Conservation (phyloP, 1,140 invertebrate genomes). For the Heliconius himera region DNA sequence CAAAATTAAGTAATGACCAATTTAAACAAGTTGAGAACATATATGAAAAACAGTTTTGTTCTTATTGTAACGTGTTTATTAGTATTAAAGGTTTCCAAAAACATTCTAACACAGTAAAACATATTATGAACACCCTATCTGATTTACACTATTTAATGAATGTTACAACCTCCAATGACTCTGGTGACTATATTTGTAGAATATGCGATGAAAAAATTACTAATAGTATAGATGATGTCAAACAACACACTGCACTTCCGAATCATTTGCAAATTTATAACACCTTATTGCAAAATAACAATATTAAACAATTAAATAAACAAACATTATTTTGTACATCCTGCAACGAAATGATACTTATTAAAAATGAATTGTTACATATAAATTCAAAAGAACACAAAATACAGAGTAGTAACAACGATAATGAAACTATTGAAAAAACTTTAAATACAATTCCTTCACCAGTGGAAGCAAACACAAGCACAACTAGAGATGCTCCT, state of each 20-base stretch:
- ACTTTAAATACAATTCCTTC: neutral
- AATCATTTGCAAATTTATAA: neutral
- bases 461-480: neutral
- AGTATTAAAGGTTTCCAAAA: constrained; percentile 4
- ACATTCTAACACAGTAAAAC: neutral
- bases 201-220: neutral
- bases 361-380: neutral
- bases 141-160: constrained; percentile 8
- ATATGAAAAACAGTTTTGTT: constrained; percentile 2
- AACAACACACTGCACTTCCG: neutral
- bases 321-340: neutral
- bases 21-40: neutral
- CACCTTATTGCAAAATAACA: neutral
- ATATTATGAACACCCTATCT: neutral
- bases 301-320: neutral
- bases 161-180: neutral
- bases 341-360: neutral
- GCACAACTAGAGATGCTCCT: neutral
- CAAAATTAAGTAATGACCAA: neutral
- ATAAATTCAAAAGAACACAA: neutral
- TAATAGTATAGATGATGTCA: neutral
- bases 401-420: neutral
- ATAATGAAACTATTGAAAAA: neutral
- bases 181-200: neutral
- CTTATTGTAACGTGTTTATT: neutral